phyloP scores from a whole-genome alignment of 1,140 invertebrate species.

The Papilio machaon region DNA sequence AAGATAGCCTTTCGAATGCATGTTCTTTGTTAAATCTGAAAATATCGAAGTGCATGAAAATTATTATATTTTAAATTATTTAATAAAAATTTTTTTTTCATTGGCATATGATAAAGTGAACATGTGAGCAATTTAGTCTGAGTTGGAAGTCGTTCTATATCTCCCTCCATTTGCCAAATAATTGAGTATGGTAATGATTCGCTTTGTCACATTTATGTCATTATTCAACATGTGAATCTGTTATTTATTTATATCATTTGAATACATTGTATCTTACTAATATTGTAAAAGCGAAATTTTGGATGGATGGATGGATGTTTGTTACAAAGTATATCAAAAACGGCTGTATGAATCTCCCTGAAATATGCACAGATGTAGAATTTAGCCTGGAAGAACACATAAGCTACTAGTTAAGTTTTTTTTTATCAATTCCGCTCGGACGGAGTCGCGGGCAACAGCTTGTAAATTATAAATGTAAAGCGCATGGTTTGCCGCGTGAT shows the following conservation, averaged over 20 bases:
- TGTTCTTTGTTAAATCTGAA: background rate
- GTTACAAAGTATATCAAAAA: too few species aligned
- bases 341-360: too few species aligned
- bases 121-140: background rate
- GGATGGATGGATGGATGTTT: too few species aligned
- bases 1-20: background rate
- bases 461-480: background rate
- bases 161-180: background rate
- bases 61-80: background rate
- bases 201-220: slow-evolving; percentile 13
- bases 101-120: background rate
- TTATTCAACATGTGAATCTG: background rate
- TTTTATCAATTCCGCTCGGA: too few species aligned
- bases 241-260: background rate
- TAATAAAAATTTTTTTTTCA: background rate
- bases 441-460: too few species aligned
- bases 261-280: background rate
- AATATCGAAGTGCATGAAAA: background rate
- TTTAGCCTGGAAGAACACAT: too few species aligned
- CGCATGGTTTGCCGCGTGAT: slow-evolving; percentile 22
- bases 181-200: slow-evolving; percentile 22
- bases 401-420: too few species aligned
- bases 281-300: too few species aligned
- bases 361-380: too few species aligned
- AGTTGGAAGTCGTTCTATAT: background rate